These are phyloP conservation scores for Drosophila seguyi DNA, from an alignment of 1,140 invertebrate species.

Conservation along the genomic window DNA sequence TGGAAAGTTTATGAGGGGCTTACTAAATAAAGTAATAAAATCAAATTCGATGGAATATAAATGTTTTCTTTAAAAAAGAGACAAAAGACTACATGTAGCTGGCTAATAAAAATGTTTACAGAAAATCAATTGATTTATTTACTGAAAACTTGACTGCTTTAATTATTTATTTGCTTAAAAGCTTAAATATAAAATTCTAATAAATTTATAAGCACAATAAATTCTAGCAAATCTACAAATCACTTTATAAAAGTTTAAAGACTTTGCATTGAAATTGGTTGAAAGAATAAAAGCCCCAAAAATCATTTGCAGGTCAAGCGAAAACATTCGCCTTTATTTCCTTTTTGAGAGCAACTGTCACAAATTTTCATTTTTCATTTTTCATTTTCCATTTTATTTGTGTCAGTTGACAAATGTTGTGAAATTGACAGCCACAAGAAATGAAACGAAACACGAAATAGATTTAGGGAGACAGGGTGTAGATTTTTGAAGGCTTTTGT, in stretches of 20 bases:
- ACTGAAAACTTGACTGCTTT: background rate
- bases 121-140: background rate
- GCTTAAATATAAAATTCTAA: no score
- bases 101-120: no score
- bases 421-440: constrained; percentile 63
- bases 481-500: background rate
- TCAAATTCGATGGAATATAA: background rate
- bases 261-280: background rate
- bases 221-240: constrained; percentile 3
- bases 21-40: background rate
- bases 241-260: constrained; percentile 6
- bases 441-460: constrained; percentile 19
- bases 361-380: constrained; percentile 44
- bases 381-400: constrained; percentile 63
- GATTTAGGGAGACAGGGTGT: background rate
- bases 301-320: constrained; percentile 39
- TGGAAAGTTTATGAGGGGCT: background rate
- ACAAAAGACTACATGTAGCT: background rate
- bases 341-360: constrained; percentile 30
- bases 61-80: background rate
- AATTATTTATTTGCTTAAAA: background rate
- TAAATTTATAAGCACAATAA: background rate
- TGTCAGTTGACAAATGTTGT: constrained; percentile 59
- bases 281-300: constrained; percentile 16
- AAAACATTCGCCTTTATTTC: background rate